Evolutionary conservation across 1,140 invertebrate species (phyloP).

Genomic region (Ephestia elutella): DNA sequence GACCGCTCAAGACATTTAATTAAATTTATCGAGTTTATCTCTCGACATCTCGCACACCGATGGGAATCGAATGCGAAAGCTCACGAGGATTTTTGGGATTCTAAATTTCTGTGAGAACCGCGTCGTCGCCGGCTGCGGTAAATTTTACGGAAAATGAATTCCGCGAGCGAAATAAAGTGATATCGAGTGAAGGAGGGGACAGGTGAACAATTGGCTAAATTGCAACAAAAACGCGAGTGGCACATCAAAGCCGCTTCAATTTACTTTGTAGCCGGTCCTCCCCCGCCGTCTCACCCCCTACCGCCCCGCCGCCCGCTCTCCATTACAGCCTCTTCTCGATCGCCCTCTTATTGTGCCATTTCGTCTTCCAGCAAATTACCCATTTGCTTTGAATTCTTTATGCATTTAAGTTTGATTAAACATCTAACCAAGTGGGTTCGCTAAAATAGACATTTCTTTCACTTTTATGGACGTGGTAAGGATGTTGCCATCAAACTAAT

Average conservation of each 20-base stretch:
- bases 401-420: not conserved
- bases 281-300: not conserved
- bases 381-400: not conserved
- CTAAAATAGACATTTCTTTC: not conserved
- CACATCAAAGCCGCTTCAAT: slow-evolving; percentile 26
- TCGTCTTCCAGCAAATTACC: slow-evolving; percentile 3
- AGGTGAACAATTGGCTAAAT: slow-evolving; percentile 36
- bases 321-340: not conserved
- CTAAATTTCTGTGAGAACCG: slow-evolving; percentile 48
- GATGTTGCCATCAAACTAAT: too few relatives aligned
- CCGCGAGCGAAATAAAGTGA: slow-evolving; percentile 27
- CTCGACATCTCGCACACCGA: slow-evolving; percentile 42
- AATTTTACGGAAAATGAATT: slow-evolving; percentile 22
- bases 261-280: slow-evolving; percentile 11
- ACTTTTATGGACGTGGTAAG: not conserved
- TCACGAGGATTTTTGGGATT: slow-evolving; percentile 49
- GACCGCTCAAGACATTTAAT: slow-evolving; percentile 45
- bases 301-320: not conserved
- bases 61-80: slow-evolving; percentile 50
- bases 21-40: slow-evolving; percentile 68
- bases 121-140: slow-evolving; percentile 15
- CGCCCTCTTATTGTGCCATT: slow-evolving; percentile 3
- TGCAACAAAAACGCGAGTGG: slow-evolving; percentile 31
- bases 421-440: not conserved
- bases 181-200: slow-evolving; percentile 18